A percentile compares a stretch with the other conserved stretches of the same genome.
These are phyloP conservation scores for Thalassoma bifasciatum DNA, from an alignment of 2,113 vertebrate species.

Conservation along the genomic window DNA sequence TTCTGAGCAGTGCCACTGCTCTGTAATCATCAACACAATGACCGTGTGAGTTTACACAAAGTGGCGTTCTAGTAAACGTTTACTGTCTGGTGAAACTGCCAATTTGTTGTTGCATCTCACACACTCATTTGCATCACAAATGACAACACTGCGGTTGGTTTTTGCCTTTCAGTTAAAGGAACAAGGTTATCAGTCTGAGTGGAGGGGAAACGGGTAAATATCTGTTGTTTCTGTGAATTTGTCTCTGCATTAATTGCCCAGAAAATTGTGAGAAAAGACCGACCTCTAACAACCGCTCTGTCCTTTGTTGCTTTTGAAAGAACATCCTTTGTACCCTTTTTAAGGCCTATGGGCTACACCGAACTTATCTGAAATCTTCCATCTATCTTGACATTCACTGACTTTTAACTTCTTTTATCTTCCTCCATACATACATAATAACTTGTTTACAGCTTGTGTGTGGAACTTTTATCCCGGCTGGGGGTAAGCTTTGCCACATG, in stretches of 20 bases:
- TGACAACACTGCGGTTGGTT: slow-evolving; percentile 13
- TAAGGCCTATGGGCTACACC: background rate
- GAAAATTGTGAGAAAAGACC: background rate
- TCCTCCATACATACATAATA: slow-evolving; percentile 34
- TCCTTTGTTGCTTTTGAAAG: background rate
- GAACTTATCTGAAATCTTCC: background rate
- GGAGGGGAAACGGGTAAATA: slow-evolving; percentile 52
- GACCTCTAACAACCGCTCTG: background rate
- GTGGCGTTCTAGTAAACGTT: slow-evolving; percentile 55
- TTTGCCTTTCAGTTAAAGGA: slow-evolving; percentile 47
- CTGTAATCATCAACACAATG: slow-evolving; percentile 79
- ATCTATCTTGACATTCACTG: background rate
- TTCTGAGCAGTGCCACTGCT: slow-evolving; percentile 36
- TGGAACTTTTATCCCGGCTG: slow-evolving; percentile 20
- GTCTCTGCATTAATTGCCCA: background rate
- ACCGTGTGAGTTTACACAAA: slow-evolving; percentile 68
- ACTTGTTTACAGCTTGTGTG: slow-evolving; percentile 44
- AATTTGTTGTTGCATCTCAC: slow-evolving; percentile 56
- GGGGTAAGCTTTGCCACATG: slow-evolving; percentile 37
- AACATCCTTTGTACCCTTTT: background rate
- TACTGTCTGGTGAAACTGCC: slow-evolving; percentile 62
- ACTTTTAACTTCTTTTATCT: background rate
- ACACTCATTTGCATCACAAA: slow-evolving; percentile 41
- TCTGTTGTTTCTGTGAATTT: slow-evolving; percentile 15
- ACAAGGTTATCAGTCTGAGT: slow-evolving; percentile 20